Base-by-base conservation (phyloP, 2,797 vertebrate species). In the Artibeus jamaicensis region DNA sequence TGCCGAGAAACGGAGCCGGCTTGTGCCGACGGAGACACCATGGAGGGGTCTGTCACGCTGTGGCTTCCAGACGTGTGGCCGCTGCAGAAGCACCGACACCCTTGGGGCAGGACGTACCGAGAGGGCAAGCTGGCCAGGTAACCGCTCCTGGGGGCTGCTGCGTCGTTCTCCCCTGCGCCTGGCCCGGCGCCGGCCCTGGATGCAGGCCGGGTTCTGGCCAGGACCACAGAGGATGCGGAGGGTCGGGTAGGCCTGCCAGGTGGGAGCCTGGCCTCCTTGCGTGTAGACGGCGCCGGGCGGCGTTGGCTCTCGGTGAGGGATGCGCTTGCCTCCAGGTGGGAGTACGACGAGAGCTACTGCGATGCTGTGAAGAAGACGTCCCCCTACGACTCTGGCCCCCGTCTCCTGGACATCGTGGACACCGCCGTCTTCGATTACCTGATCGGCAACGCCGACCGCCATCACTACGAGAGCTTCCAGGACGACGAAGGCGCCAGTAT, bases 31-130 rank as follows among this genome's bases (percentile, higher is more conserved):
- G 99, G 99, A 7, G 99, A 99, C 95, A 91, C 98, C 21, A 99
- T 99, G 99, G 99, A 99, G 97, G 99, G 99, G 0, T 99, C 99
- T 0, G 98, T 99, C 86, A 99, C 99, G 0, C 99, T 99, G 22
- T 99, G 99, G 99, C 99, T 99, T 34, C 99, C 99, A 0, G 99
- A 99, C 3, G 99, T 99, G 50, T 99, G 99, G 99, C 99, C 99
- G 4, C 98, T 99, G 81, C 99, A 99, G 98, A 99, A 99, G 32
- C 99, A 99, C 98, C 98, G 99, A 53, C 99, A 99, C 97, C 99
- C 99, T 0, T 99, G 99, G 99, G 99, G 99, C 86, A 99, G 99
- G 95, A 99, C 99, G 0, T 99, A 99, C 98, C 98, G 99, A 53
- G 99, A 99, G 97, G 99, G 99, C 90, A 99, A 99, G 95, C 98